Base-by-base conservation (phyloP, 2,113 vertebrate genomes). In the Eurypyga helias region DNA sequence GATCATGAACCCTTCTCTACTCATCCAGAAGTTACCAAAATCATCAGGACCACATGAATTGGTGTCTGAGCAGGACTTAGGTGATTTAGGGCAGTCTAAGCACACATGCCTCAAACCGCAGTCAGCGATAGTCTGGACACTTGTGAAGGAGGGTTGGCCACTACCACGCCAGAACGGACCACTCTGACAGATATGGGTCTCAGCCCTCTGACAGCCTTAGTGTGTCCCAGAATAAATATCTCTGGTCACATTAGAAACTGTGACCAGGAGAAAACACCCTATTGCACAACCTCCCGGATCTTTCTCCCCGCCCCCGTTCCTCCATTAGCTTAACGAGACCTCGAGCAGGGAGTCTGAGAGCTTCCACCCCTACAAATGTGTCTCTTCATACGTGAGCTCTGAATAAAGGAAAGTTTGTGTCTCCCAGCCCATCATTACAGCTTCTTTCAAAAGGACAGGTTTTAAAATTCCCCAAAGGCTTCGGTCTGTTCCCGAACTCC, bases 201-300 rank as follows among this genome's bases (percentile, higher is more conserved):
- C 61, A 83, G 49, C 1, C 21, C 8, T 10, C 61, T 58, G 57
- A 52, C 48, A 76, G 41, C 25, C n/a, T 7, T 4, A 29, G 17
- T 2, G 6, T 33, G 26, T 64, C 51, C 33, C 33, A 77, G 18
- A 58, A 82, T 6, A 57, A 29, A 8, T 7, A 1, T 0, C 0
- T 38, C 34, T 62, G 21, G 20, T 45, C 64, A 28, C 19, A 24
- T 57, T 10, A 79, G 28, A 54, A 86, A 72, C 8, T 33, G 8
- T 6, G 25, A 23, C 4, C 33, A 51, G 57, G n/a, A 75, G 52
- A 75, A 85, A 36, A 52, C 5, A 29, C 4, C 18, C 4, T 33
- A 2, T n/a, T 66, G 31, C 41, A 41, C 7, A 23, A 13, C 34
- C 36, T 73, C 24, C 34, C 10, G 13, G 41, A 43, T 58, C 21